Percentiles rank a stretch among this genome's conserved stretches.
Conservation (phyloP, 2,888 invertebrate genomes). For the Agrotis puta region DNA sequence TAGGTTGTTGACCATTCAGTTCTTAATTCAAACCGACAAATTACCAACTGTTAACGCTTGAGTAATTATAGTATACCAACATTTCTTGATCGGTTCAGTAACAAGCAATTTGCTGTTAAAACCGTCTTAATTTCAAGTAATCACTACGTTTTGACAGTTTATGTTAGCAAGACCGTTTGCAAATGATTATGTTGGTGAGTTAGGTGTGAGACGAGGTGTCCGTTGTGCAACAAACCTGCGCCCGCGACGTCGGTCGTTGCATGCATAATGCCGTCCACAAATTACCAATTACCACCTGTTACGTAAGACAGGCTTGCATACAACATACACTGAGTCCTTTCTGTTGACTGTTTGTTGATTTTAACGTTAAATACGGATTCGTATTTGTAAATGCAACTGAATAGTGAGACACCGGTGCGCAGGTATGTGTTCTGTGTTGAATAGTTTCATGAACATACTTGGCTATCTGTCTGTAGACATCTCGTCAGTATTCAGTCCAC, state of each 20-base stretch:
- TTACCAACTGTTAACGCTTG: constrained; percentile 50
- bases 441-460: constrained; percentile 17
- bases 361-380: constrained; percentile 31
- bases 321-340: constrained; percentile 52
- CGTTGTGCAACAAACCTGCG: constrained; percentile 62
- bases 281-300: constrained; percentile 68
- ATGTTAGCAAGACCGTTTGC: constrained; percentile 50
- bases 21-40: constrained; percentile 60
- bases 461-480: background rate
- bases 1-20: constrained; percentile 40
- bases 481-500: constrained; percentile 40
- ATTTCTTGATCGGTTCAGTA: constrained; percentile 36
- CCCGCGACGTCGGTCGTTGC: constrained; percentile 51
- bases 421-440: constrained; percentile 18
- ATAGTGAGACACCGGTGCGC: constrained; percentile 27
- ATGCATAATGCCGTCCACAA: constrained; percentile 65
- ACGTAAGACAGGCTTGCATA: constrained; percentile 51
- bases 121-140: constrained; percentile 48
- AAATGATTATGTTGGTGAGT: constrained; percentile 49
- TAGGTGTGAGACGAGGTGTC: constrained; percentile 55
- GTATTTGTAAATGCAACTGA: constrained; percentile 46
- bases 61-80: constrained; percentile 51
- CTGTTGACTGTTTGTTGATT: constrained; percentile 44
- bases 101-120: constrained; percentile 50
- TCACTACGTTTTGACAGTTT: constrained; percentile 53